Base-by-base conservation (phyloP, 2,888 invertebrate species). In the Nomada fabriciana region DNA sequence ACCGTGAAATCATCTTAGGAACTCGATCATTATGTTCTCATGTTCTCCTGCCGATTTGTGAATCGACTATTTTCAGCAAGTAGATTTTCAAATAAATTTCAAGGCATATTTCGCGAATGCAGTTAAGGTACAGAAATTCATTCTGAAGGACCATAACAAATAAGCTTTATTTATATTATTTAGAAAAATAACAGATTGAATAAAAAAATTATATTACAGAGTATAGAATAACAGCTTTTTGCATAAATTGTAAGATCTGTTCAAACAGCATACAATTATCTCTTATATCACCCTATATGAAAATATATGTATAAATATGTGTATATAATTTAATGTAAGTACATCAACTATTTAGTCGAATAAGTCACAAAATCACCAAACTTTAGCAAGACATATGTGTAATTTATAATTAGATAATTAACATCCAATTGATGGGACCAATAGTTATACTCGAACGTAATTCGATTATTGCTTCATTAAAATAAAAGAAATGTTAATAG, bases 251-350 rank as follows among this genome's bases (percentile, higher is more conserved):
- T 47, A 15, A 55, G 9, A 71, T 70, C n/a, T 64, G 25, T 73
- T 65, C 60, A 72, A 64, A 60, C 42, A n/a, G 29, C 20, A 53
- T 70, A 71, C n/a, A 57, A 59, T 52, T 47, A 13, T 76, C 64
- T 47, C 29, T 42, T 57, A 50, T 59, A 71, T 20, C 47, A 63
- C 20, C 43, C 15, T 29, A 71, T 47, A 64, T 42, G 10, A 63
- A 43, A 65, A 65, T 65, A 2, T 65, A 15, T 52, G 36, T 43
- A 20, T 43, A 5, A 52, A 36, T 29, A 55, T 42, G 36, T 18
- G 4, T 29, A 47, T 47, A 11, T 13, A 11, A 47, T 47, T 47
- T 47, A 47, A 36, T 36, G 36, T 36, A 43, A 13, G 2, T 23
- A 60, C 36, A 13, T 59, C n/a, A 36, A 36, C 36, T 36, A 36